Conservation (phyloP, 1,140 invertebrate species). For the Dendrolimus punctatus region DNA sequence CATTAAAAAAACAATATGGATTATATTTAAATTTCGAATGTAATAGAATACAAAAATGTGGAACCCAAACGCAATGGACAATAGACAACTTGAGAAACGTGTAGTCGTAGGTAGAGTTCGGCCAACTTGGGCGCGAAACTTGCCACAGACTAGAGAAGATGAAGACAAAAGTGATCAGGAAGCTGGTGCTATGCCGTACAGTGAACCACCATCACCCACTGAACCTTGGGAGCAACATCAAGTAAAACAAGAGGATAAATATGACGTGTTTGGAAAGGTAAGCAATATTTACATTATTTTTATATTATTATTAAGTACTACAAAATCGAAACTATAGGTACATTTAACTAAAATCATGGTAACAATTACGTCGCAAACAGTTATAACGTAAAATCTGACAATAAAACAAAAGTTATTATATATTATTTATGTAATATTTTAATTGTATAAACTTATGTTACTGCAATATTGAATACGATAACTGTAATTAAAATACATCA, state of each 20-base stretch:
- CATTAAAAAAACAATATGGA: neutral
- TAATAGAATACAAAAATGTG: constrained; percentile 37
- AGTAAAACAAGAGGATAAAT: constrained; percentile 60
- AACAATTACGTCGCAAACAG: too few species aligned
- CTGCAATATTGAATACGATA: too few species aligned
- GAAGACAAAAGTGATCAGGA: constrained; percentile 51
- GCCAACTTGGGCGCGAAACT: constrained; percentile 61
- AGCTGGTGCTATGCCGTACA: constrained; percentile 48
- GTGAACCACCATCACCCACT: constrained; percentile 47
- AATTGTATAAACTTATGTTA: too few species aligned
- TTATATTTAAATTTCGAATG: neutral
- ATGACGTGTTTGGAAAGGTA: constrained; percentile 73
- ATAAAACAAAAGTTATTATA: too few species aligned
- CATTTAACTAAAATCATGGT: too few species aligned
- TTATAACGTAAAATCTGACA: too few species aligned
- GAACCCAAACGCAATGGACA: constrained; percentile 47
- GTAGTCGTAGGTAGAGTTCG: constrained; percentile 59
- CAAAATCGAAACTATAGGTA: too few species aligned
- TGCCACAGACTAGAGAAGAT: constrained; percentile 50
- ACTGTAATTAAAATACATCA: too few species aligned
- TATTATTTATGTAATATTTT: too few species aligned
- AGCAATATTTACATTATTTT: constrained; percentile 13
- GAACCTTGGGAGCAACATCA: constrained; percentile 47
- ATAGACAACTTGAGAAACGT: constrained; percentile 51
- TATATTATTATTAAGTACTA: too few species aligned